Conservation (phyloP, 2,888 invertebrate genomes). For the Chironomus riparius region DNA sequence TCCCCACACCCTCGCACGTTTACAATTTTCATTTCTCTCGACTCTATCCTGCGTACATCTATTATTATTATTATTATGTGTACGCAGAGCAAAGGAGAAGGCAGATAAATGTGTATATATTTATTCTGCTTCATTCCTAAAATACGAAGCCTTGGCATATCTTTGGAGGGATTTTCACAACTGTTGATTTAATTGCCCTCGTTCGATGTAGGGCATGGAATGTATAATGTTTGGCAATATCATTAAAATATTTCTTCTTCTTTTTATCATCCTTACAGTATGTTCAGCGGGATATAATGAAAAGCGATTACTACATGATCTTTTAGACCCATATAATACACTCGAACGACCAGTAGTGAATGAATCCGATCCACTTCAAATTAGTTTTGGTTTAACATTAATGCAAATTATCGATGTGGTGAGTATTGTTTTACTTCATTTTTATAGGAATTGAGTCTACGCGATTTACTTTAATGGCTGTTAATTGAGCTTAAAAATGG, state of each 20-base stretch:
- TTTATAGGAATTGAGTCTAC: neutral
- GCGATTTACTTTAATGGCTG: no score
- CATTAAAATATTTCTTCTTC: neutral
- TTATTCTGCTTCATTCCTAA: neutral
- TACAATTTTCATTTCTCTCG: neutral
- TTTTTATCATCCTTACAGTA: constrained; percentile 45
- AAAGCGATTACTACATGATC: constrained; percentile 80
- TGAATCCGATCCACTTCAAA: constrained; percentile 89
- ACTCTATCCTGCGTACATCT: neutral
- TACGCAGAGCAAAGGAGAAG: no score
- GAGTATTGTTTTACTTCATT: constrained; percentile 41
- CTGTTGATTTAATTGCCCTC: constrained; percentile 7
- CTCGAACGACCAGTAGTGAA: constrained; percentile 91
- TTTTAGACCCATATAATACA: constrained; percentile 87
- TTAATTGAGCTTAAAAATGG: no score
- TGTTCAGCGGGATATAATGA: constrained; percentile 83
- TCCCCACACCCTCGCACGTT: neutral
- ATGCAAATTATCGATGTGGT: constrained; percentile 98
- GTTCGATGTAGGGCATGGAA: neutral
- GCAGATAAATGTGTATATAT: neutral
- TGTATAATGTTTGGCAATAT: constrained; percentile 9
- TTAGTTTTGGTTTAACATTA: constrained; percentile 90
- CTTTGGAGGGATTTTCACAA: neutral
- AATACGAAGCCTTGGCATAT: neutral
- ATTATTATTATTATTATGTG: no score